phyloP scores from a whole-genome alignment of 2,888 invertebrate species.

The Falcaria lacertinaria region DNA sequence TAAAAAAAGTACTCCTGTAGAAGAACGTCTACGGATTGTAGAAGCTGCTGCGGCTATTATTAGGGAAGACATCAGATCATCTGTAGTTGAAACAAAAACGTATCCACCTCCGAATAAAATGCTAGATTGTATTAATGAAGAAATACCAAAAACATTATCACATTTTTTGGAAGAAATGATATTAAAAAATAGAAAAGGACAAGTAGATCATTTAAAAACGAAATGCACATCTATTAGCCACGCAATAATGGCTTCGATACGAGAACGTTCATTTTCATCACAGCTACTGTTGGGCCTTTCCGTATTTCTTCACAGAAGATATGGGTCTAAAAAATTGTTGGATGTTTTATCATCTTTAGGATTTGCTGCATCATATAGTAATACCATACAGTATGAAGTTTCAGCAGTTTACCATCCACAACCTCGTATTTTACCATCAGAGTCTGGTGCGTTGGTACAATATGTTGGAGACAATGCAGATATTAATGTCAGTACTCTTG shows the following conservation, averaged over 20 bases:
- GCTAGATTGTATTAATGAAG: slow-evolving; percentile 24
- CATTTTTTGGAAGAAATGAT: slow-evolving; percentile 37
- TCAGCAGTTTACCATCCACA: slow-evolving; percentile 33
- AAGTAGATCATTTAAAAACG: slow-evolving; percentile 29
- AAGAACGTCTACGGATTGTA: slow-evolving; percentile 37
- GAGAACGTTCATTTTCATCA: slow-evolving; percentile 14
- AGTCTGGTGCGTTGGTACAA: slow-evolving; percentile 32
- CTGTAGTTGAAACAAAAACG: slow-evolving; percentile 33
- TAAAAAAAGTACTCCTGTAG: slow-evolving; percentile 30
- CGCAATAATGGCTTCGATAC: slow-evolving; percentile 30
- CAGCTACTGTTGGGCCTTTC: slow-evolving; percentile 22
- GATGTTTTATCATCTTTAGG: slow-evolving; percentile 36
- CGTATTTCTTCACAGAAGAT: slow-evolving; percentile 30
- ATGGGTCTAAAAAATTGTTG: slow-evolving; percentile 35
- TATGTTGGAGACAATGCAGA: slow-evolving; percentile 26
- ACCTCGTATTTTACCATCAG: slow-evolving; percentile 37
- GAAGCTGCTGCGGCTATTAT: slow-evolving; percentile 46
- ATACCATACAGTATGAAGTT: slow-evolving; percentile 29
- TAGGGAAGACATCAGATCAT: slow-evolving; percentile 42
- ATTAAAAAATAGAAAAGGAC: slow-evolving; percentile 27
- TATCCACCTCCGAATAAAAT: slow-evolving; percentile 42
- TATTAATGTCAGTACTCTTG: slow-evolving; percentile 13
- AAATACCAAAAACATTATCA: slow-evolving; percentile 31
- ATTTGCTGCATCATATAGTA: slow-evolving; percentile 36
- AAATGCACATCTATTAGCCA: slow-evolving; percentile 41